Evolutionary conservation across 2,113 vertebrate genomes (phyloP).

Genomic region (Xenopus laevis): DNA sequence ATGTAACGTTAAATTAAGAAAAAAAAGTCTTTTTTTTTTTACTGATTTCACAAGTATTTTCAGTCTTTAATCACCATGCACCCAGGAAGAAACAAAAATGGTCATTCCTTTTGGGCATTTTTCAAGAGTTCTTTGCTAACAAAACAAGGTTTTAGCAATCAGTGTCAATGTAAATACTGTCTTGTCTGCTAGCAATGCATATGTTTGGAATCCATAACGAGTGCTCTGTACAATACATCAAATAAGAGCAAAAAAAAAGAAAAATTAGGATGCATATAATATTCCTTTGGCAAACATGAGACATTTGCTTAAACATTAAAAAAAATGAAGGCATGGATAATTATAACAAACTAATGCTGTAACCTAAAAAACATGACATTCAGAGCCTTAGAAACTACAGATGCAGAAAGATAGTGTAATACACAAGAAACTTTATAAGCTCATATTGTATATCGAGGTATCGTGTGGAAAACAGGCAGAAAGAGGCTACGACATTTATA

Average conservation of each 20-base stretch:
- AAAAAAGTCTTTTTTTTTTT: constrained; percentile 53
- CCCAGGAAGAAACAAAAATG: constrained; percentile 47
- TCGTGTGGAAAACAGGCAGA: constrained; percentile 28
- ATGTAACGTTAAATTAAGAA: constrained; percentile 52
- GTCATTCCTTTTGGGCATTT: constrained; percentile 46
- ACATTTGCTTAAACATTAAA: constrained; percentile 36
- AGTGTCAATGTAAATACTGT: constrained; percentile 59
- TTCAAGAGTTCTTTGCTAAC: constrained; percentile 54
- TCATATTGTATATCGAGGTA: constrained; percentile 31
- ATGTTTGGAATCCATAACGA: constrained; percentile 42
- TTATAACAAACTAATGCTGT: constrained; percentile 27
- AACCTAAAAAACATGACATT: constrained; percentile 26
- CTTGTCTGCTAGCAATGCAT: constrained; percentile 56
- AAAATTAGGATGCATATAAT: constrained; percentile 34
- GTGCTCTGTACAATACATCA: constrained; percentile 54
- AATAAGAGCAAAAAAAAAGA: constrained; percentile 46
- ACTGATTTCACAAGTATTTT: constrained; percentile 57
- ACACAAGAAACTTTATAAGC: constrained; percentile 15
- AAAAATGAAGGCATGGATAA: constrained; percentile 15
- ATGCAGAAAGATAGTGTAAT: constrained; percentile 15
- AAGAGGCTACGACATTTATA: constrained; percentile 49
- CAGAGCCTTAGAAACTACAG: constrained; percentile 12
- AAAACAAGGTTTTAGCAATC: constrained; percentile 53
- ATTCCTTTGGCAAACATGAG: constrained; percentile 44
- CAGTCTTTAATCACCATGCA: constrained; percentile 50